Evolutionary conservation across 2,797 vertebrate genomes (phyloP).

Genomic region (Coregonus sp.): DNA sequence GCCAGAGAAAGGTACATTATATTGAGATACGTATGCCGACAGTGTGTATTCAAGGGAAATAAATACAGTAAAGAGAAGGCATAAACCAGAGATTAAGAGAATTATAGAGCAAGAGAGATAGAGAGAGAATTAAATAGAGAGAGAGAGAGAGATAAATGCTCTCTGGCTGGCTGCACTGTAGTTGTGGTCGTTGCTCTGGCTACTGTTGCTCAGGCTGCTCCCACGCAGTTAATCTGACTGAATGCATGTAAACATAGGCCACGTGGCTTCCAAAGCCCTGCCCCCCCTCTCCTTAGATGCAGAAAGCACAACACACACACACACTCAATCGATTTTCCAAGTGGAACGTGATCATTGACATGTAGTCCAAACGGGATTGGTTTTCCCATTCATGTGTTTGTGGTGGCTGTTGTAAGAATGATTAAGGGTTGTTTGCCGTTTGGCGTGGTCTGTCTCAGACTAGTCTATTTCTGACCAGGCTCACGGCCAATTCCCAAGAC

Average conservation of each 20-base stretch:
- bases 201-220: slow-evolving; percentile 10
- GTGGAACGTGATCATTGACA: slow-evolving; percentile 1
- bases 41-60: neutral
- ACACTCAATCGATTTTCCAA: neutral
- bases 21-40: slow-evolving; percentile 4
- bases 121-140: neutral
- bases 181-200: slow-evolving; percentile 37
- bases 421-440: slow-evolving; percentile 29
- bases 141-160: neutral
- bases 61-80: neutral
- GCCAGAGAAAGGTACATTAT: slow-evolving; percentile 72
- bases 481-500: neutral
- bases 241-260: slow-evolving; percentile 50
- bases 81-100: neutral
- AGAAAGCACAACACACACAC: neutral
- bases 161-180: slow-evolving; percentile 12
- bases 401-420: slow-evolving; percentile 11
- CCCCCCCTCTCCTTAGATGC: slow-evolving; percentile 6
- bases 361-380: slow-evolving; percentile 2
- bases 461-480: slow-evolving; percentile 13
- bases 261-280: slow-evolving; percentile 42
- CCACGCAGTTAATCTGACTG: slow-evolving; percentile 53
- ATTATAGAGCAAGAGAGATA: neutral
- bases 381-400: slow-evolving; percentile 21
- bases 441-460: slow-evolving; percentile 8